Base-by-base conservation (phyloP, 2,113 vertebrate genomes). In the Boleophthalmus pectinirostris region DNA sequence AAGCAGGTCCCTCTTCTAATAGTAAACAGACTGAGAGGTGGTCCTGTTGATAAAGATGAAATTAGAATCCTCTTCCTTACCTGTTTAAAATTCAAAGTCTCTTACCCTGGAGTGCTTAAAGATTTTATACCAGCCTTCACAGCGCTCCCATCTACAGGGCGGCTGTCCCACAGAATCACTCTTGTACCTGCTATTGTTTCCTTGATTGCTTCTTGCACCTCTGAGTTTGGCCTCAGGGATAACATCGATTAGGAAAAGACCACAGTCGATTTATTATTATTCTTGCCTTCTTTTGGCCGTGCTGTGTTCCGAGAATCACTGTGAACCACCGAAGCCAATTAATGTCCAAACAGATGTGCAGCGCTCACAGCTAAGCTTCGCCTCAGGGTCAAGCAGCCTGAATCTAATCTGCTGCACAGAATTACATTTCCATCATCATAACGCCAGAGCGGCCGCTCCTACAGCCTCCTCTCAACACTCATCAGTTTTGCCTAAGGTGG, bases 341-440 rank as follows among this genome's bases (percentile, higher is more conserved):
- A 92, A 86, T 86, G 90, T 90, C 86, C 82, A 87, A 87, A 89
- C 86, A 89, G 90, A 91, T 89, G 87, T 82, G 90, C 77, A 78
- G 71, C 3, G 72, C 86, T 4, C 10, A 18, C 75, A 85, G 85
- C 88, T 83, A 86, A 86, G 84, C 86, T 78, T 78, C 51, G 78
- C 89, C 77, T 68, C 74, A 65, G 85, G 91, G 91, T 90, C 82
- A 86, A 85, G 78, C 75, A 76, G 79, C 79, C 81, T 60, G 80
- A 88, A 89, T 90, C 87, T 85, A 90, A 93, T 91, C 91, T 91
- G 77, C 82, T 80, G 82, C 49, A 73, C 79, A 79, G 84, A 92
- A 91, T 91, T 89, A 86, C 85, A 91, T 92, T 91, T 92, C 83
- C 78, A 57, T 87, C 77, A 89, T 86, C 74, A 69, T 51, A 67